A percentile compares a stretch with the other conserved stretches of the same genome.
Evolutionary conservation across 35 echinoderm and acorn worm species (phyloP).

Genomic region (Eucidaris tribuloides): DNA sequence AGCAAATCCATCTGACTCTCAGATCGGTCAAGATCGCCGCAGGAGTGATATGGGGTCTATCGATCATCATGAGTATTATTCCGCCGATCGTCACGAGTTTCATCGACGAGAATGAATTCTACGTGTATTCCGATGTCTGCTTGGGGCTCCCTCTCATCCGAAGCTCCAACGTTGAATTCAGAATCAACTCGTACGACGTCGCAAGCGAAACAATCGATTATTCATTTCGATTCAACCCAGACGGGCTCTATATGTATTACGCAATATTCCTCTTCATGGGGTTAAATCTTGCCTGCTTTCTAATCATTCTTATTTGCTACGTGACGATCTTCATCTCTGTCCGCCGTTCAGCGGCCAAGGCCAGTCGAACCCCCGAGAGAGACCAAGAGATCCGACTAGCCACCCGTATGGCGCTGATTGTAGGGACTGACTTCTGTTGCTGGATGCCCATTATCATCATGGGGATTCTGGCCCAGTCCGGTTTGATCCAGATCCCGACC

Average conservation of each 20-base stretch:
- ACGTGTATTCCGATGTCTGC: conserved; percentile 19
- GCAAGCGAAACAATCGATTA: not conserved
- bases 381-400: conserved; percentile 74
- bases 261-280: conserved; percentile 67
- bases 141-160: conserved; percentile 30
- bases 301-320: conserved; percentile 47
- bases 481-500: conserved; percentile 28
- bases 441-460: conserved; percentile 94
- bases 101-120: not conserved
- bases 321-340: conserved; percentile 55
- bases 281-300: conserved; percentile 62
- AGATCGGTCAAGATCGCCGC: not conserved
- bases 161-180: not conserved
- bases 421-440: conserved; percentile 74
- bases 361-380: not conserved
- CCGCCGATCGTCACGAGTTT: not conserved
- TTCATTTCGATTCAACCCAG: not conserved
- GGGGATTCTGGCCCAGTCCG: conserved; percentile 57
- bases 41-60: not conserved
- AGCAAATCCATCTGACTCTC: not conserved
- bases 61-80: not conserved
- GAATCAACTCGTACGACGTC: not conserved
- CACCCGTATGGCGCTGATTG: conserved; percentile 71
- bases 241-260: conserved; percentile 35
- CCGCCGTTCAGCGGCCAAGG: conserved; percentile 17